These are phyloP conservation scores for Auanema sp. DNA, from an alignment of 2,888 invertebrate species.

Conservation along the genomic window DNA sequence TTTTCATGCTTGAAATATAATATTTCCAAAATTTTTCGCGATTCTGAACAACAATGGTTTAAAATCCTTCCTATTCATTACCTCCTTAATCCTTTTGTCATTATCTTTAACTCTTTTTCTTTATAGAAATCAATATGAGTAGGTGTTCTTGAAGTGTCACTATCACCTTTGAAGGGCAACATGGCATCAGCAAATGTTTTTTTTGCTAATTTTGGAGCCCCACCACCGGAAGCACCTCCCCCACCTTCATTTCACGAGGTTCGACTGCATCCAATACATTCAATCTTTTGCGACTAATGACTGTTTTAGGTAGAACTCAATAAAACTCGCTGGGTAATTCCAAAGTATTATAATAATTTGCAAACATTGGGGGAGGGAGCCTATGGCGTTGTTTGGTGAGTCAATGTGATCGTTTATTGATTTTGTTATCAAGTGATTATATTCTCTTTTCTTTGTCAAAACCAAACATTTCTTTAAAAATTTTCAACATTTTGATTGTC, in stretches of 20 bases:
- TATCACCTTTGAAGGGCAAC: too few species aligned
- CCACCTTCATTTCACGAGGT: conserved; percentile 43
- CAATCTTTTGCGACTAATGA: neutral
- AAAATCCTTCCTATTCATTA: neutral
- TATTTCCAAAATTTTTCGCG: neutral
- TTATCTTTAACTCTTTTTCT: conserved; percentile 19
- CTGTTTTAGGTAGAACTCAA: conserved; percentile 78
- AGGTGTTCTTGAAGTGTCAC: too few species aligned
- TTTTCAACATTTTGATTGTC: too few species aligned
- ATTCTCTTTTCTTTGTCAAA: too few species aligned
- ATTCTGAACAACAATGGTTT: conserved; percentile 6
- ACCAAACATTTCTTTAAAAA: too few species aligned
- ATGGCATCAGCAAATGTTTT: conserved; percentile 30
- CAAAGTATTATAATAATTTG: conserved; percentile 40
- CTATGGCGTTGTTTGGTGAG: conserved; percentile 52
- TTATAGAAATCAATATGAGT: conserved; percentile 24
- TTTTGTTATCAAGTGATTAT: neutral
- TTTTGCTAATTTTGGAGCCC: conserved; percentile 42
- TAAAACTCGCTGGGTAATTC: conserved; percentile 74
- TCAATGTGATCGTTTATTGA: neutral
- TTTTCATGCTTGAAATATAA: too few species aligned
- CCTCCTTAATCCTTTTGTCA: neutral
- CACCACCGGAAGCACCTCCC: conserved; percentile 31
- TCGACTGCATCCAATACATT: neutral
- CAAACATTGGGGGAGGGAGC: conserved; percentile 50